These are phyloP conservation scores for Parapristionchus giblindavisi DNA, from an alignment of 2,888 invertebrate species.

Conservation along the genomic window DNA sequence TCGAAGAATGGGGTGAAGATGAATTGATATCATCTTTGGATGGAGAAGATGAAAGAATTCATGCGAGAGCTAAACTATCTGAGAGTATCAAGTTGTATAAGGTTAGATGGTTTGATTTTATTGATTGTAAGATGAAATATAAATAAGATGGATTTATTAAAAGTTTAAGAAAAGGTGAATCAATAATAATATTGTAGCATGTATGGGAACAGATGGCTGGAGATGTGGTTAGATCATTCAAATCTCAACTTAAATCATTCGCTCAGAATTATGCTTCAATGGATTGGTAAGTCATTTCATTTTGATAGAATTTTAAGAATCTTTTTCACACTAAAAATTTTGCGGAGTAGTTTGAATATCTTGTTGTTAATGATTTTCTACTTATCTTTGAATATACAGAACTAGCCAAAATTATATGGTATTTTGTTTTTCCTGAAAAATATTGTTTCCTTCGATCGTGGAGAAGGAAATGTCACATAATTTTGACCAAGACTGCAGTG, in stretches of 20 bases:
- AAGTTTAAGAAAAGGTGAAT: background rate
- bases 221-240: conserved; percentile 7
- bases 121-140: background rate
- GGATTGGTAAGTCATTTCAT: conserved; percentile 7
- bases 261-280: background rate
- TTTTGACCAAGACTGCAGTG: too few relatives aligned
- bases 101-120: conserved; percentile 8
- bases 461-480: too few relatives aligned
- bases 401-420: too few relatives aligned
- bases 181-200: conserved; percentile 8
- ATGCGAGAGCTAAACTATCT: background rate
- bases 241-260: background rate
- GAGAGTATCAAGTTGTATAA: conserved; percentile 28
- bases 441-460: background rate
- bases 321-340: too few relatives aligned
- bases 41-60: background rate
- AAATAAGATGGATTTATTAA: background rate
- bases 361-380: too few relatives aligned
- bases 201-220: conserved; percentile 30
- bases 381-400: too few relatives aligned
- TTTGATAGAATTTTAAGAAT: too few relatives aligned
- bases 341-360: too few relatives aligned
- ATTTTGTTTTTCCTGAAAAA: too few relatives aligned
- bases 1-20: conserved; percentile 37
- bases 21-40: conserved; percentile 31